Evolutionary conservation across 1,140 invertebrate species (phyloP).

Genomic region (Lordiphosa collinella): DNA sequence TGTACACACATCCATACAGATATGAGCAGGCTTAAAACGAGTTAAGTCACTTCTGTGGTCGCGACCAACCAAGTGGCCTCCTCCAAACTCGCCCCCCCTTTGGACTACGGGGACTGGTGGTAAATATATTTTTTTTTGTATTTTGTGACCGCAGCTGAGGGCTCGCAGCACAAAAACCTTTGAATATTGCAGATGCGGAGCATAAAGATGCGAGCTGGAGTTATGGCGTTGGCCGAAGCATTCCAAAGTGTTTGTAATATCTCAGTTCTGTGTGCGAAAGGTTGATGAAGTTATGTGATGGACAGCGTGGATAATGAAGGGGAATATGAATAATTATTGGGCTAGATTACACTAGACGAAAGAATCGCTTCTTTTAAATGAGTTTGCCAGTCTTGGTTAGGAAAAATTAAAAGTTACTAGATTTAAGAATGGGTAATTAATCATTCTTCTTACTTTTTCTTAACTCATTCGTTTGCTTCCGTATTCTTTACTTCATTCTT

Average conservation of each 20-base stretch:
- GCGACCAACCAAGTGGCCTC: slow-evolving; percentile 68
- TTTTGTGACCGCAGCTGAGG: slow-evolving; percentile 26
- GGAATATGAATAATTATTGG: too few species aligned
- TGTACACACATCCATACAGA: slow-evolving; percentile 9
- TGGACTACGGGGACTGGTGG: slow-evolving; percentile 17
- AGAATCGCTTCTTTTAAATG: too few species aligned
- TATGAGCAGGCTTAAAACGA: slow-evolving; percentile 68
- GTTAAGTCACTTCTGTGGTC: slow-evolving; percentile 75
- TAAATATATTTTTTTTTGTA: too few species aligned
- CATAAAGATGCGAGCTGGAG: slow-evolving; percentile 18
- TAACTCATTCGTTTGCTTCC: too few species aligned
- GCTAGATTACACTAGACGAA: too few species aligned
- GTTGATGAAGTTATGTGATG: slow-evolving; percentile 40
- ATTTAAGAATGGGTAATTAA: too few species aligned
- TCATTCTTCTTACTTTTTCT: too few species aligned
- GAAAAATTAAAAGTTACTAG: too few species aligned
- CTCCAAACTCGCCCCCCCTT: slow-evolving; percentile 22
- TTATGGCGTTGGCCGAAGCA: slow-evolving; percentile 55
- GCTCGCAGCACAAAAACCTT: slow-evolving; percentile 19
- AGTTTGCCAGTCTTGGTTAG: too few species aligned
- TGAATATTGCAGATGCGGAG: slow-evolving; percentile 28
- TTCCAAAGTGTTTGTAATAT: slow-evolving; percentile 52
- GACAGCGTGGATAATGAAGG: slow-evolving; percentile 22
- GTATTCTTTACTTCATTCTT: too few species aligned
- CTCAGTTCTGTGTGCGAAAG: slow-evolving; percentile 37